Evolutionary conservation across 1,140 invertebrate genomes (phyloP).

Genomic region (Drosophila oshimai): DNA sequence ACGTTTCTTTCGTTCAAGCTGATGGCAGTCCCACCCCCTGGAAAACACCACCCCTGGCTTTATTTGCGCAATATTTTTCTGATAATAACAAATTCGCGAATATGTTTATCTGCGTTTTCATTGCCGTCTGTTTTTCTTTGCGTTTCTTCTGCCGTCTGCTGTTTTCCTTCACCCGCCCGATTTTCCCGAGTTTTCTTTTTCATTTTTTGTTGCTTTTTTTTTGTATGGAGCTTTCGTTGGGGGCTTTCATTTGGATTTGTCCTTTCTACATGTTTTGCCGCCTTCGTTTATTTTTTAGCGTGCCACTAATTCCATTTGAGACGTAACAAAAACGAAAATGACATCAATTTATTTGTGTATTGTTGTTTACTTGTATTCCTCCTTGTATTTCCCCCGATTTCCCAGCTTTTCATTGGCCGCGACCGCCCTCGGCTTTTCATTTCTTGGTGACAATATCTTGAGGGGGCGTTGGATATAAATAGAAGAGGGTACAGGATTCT

Average conservation of each 20-base stretch:
- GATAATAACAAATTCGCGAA: conserved; percentile 81
- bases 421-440: conserved; percentile 21
- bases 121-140: conserved; percentile 53
- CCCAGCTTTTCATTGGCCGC: conserved; percentile 16
- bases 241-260: conserved; percentile 54
- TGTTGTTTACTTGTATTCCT: conserved; percentile 43
- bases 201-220: conserved; percentile 18
- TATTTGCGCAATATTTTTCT: conserved; percentile 79
- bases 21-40: conserved; percentile 7
- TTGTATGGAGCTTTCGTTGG: conserved; percentile 44
- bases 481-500: background rate
- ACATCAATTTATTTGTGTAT: conserved; percentile 79
- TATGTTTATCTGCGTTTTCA: conserved; percentile 79
- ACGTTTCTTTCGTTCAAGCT: conserved; percentile 45
- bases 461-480: background rate
- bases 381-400: background rate
- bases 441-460: conserved; percentile 32
- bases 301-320: conserved; percentile 77
- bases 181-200: background rate
- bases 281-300: conserved; percentile 33
- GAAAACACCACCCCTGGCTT: conserved; percentile 29
- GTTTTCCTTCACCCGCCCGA: background rate
- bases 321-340: conserved; percentile 79
- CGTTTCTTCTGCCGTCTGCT: conserved; percentile 4
- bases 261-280: conserved; percentile 14